Evolutionary conservation across 1,140 invertebrate species (phyloP), one percentile per base, ranked within the genome.

Genomic region (Onthophagus taurus): DNA sequence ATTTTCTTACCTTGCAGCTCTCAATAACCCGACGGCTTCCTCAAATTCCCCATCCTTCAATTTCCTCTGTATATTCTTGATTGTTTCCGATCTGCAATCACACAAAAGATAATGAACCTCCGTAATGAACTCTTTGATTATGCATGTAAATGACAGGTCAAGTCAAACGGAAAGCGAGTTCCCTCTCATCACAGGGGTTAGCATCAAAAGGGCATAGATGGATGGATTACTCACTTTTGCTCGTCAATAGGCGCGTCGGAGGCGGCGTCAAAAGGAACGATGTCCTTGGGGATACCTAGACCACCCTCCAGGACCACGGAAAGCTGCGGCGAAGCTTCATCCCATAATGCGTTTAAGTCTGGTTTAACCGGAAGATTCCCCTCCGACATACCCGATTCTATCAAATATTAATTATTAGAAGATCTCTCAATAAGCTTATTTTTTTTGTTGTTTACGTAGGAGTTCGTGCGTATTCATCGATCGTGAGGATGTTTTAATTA

Each of bases 181-280:
- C n/a, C n/a, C n/a, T n/a, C n/a, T n/a, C n/a, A n/a, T n/a, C n/a
- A n/a, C n/a, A n/a, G n/a, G n/a, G n/a, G n/a, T n/a, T n/a, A n/a
- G n/a, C n/a, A n/a, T n/a, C n/a, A n/a, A n/a, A n/a, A n/a, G n/a
- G n/a, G n/a, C n/a, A n/a, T n/a, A n/a, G n/a, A n/a, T n/a, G n/a
- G n/a, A n/a, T n/a, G n/a, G n/a, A n/a, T n/a, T 33, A 66, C 68
- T 65, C 67, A 90, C 86, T 89, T 92, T 70, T 95, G 91, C 57
- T 92, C 81, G 52, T 94, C 89, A 44, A 92, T 81, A 12, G 79
- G 70, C 13, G 76, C 72, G 42, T 92, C 88, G 8, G 83, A 83
- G 4, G 85, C 76, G 2, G 88, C 84, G 72, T 95, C 90, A 62
- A 93, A 95, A 2, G 90, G 90, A 31, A 82, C 69, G 42, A 83